phyloP scores from a whole-genome alignment of 1,140 invertebrate genomes.

The Magallana gigas region DNA sequence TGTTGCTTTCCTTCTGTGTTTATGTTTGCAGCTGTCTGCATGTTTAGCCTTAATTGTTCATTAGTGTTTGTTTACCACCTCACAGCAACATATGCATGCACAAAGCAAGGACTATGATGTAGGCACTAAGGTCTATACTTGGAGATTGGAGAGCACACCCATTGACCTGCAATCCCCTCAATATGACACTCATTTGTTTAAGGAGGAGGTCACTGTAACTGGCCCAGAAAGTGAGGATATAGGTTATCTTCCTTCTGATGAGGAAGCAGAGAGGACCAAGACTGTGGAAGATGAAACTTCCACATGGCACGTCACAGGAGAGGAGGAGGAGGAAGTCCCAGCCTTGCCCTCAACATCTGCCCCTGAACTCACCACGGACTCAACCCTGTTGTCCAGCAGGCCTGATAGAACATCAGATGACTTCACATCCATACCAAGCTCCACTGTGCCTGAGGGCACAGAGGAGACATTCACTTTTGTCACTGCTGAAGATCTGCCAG shows the following conservation, averaged over 20 bases:
- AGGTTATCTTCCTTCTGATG: conserved; percentile 39
- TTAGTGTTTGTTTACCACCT: conserved; percentile 37
- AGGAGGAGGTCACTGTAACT: conserved; percentile 55
- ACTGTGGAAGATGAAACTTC: conserved; percentile 38
- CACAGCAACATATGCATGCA: conserved; percentile 47
- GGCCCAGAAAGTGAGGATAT: conserved; percentile 22
- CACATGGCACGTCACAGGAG: conserved; percentile 34
- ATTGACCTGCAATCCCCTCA: conserved; percentile 17
- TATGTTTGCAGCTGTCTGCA: conserved; percentile 15
- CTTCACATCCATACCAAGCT: conserved; percentile 23
- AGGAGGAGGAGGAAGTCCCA: conserved; percentile 45
- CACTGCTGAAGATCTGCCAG: conserved; percentile 45
- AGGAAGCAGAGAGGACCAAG: conserved; percentile 42
- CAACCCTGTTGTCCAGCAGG: not conserved
- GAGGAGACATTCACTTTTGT: conserved; percentile 45
- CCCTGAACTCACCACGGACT: conserved; percentile 5
- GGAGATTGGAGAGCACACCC: conserved; percentile 41
- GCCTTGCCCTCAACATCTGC: not conserved
- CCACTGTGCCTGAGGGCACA: conserved; percentile 35
- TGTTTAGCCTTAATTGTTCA: conserved; percentile 6
- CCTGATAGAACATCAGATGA: conserved; percentile 42
- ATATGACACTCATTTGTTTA: conserved; percentile 53
- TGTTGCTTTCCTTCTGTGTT: conserved; percentile 19
- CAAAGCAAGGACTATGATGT: conserved; percentile 39
- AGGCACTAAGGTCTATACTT: conserved; percentile 54